A percentile compares a stretch with the other conserved stretches of the same genome.
These are phyloP conservation scores for Agrypnia vestita DNA, from an alignment of 1,140 invertebrate genomes.

Conservation along the genomic window DNA sequence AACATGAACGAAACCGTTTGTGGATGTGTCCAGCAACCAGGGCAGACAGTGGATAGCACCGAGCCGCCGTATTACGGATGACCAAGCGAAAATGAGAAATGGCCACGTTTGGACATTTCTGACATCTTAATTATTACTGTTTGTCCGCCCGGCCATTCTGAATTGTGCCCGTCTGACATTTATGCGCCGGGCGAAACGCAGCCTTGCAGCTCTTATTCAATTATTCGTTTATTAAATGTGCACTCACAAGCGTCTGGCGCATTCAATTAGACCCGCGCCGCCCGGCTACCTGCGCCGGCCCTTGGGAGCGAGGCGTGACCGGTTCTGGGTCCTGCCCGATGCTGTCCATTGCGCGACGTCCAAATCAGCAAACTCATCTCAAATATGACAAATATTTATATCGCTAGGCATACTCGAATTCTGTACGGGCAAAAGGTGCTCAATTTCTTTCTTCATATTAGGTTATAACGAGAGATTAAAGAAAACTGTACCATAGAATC, in stretches of 20 bases:
- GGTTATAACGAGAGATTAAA: too few relatives aligned
- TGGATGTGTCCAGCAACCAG: too few relatives aligned
- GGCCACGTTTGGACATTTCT: neutral
- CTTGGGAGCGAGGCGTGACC: neutral
- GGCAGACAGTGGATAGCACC: too few relatives aligned
- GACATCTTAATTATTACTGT: neutral
- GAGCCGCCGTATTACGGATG: neutral
- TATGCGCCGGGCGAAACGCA: neutral
- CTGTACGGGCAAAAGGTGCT: too few relatives aligned
- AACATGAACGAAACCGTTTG: too few relatives aligned
- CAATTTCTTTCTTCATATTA: too few relatives aligned
- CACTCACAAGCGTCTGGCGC: neutral
- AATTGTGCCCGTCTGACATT: neutral
- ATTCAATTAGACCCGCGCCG: conserved; percentile 1
- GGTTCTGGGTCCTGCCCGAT: neutral
- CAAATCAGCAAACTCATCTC: too few relatives aligned
- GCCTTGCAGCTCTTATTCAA: conserved; percentile 8
- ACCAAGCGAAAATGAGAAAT: neutral
- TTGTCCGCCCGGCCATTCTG: neutral
- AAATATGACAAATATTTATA: too few relatives aligned
- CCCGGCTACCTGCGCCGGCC: too few relatives aligned
- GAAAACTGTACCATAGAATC: too few relatives aligned
- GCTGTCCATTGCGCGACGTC: too few relatives aligned
- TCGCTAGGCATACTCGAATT: too few relatives aligned
- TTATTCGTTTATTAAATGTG: conserved; percentile 20